phyloP scores from a whole-genome alignment of 2,888 invertebrate species.

The Troides helena region DNA sequence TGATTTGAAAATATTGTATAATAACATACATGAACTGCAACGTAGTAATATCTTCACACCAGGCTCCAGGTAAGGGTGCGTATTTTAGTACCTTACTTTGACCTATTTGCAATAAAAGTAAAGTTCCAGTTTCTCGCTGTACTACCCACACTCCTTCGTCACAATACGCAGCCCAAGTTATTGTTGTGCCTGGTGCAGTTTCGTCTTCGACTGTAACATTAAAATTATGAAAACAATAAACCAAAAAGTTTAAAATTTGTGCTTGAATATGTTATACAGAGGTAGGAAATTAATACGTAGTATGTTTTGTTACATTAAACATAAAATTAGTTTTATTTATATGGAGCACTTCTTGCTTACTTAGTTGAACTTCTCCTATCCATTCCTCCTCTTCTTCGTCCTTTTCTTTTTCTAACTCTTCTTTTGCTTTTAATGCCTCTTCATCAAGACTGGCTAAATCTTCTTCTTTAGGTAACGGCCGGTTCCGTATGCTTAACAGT shows the following conservation, averaged over 20 bases:
- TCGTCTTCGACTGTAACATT: constrained; percentile 60
- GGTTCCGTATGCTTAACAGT: constrained; percentile 58
- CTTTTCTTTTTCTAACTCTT: constrained; percentile 74
- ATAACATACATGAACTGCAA: constrained; percentile 62
- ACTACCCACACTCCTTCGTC: constrained; percentile 66
- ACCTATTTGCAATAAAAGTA: constrained; percentile 60
- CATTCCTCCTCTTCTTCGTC: constrained; percentile 71
- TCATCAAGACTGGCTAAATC: constrained; percentile 74
- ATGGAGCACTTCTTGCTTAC: constrained; percentile 56
- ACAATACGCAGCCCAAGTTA: constrained; percentile 69
- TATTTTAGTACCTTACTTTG: constrained; percentile 61
- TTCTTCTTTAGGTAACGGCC: constrained; percentile 70
- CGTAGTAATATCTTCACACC: constrained; percentile 63
- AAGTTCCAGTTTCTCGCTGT: constrained; percentile 63
- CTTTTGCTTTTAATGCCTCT: constrained; percentile 79
- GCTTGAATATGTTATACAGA: too few relatives aligned
- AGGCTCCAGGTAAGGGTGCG: constrained; percentile 64
- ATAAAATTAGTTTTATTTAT: neutral
- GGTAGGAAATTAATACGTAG: too few relatives aligned
- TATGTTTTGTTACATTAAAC: neutral
- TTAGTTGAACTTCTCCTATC: constrained; percentile 81
- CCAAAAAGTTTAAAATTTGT: neutral
- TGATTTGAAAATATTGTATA: too few relatives aligned
- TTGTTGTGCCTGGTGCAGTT: constrained; percentile 58
- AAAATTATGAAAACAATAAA: neutral